phyloP scores from a whole-genome alignment of 2,113 vertebrate species.

The Pogonocichla stellata region DNA sequence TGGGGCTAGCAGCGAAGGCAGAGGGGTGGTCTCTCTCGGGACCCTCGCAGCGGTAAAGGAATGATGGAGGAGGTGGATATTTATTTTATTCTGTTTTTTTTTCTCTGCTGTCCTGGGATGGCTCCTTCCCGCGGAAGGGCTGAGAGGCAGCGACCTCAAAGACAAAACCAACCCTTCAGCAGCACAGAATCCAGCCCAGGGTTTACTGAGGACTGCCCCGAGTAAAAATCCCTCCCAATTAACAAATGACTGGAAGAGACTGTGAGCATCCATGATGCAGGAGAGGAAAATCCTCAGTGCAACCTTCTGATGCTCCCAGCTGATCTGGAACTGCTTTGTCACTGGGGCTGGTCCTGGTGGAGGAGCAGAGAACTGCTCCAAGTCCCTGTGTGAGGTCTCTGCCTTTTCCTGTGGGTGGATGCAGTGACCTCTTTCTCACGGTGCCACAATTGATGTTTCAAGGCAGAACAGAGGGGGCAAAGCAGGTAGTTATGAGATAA shows the following conservation, averaged over 20 bases:
- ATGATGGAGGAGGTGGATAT: not conserved
- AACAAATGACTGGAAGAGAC: not conserved
- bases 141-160: not conserved
- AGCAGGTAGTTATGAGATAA: not conserved
- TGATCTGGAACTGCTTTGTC: not conserved
- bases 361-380: rapidly evolving
- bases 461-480: not conserved
- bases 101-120: rapidly evolving
- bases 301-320: not conserved
- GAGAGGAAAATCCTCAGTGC: not conserved
- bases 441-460: not conserved
- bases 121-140: not conserved
- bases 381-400: not conserved
- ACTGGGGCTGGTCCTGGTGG: not conserved
- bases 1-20: too few species aligned
- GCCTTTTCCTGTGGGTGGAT: not conserved
- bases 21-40: too few species aligned
- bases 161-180: not conserved
- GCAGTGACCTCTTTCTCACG: not conserved
- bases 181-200: not conserved
- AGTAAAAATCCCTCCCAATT: not conserved
- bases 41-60: too few species aligned
- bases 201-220: not conserved
- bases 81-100: not conserved
- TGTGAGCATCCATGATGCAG: not conserved